Evolutionary conservation across 1,140 invertebrate species (phyloP).

Genomic region (Acarapis woodi): DNA sequence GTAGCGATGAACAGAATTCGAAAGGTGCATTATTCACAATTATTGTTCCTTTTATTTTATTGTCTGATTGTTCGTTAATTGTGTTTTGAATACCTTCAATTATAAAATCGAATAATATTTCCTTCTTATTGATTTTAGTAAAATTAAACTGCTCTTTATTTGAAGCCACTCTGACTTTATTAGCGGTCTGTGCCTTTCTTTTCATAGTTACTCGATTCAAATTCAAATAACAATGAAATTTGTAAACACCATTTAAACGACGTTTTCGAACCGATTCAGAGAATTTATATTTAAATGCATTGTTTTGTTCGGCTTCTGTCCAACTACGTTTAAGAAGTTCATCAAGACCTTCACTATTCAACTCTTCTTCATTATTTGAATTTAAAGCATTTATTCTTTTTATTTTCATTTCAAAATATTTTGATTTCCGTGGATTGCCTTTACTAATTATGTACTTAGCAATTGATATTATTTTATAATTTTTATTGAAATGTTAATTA

Average conservation of each 20-base stretch:
- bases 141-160: slow-evolving; percentile 18
- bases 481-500: not conserved
- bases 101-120: slow-evolving; percentile 15
- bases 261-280: not conserved
- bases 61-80: no score
- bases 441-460: no score
- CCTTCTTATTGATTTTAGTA: slow-evolving; percentile 15
- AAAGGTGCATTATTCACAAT: slow-evolving; percentile 19
- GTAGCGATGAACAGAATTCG: slow-evolving; percentile 17
- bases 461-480: no score
- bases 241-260: slow-evolving; percentile 3
- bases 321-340: slow-evolving; percentile 2
- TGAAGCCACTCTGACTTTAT: slow-evolving; percentile 15
- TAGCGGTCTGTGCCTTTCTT: slow-evolving; percentile 16
- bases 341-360: no score
- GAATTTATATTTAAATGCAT: slow-evolving; percentile 1
- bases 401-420: not conserved
- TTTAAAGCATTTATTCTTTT: not conserved
- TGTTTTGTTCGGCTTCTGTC: not conserved
- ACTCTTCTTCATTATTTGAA: not conserved
- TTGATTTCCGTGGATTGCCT: not conserved
- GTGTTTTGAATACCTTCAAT: slow-evolving; percentile 2
- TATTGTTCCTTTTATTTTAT: slow-evolving; percentile 11
- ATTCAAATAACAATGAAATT: slow-evolving; percentile 15
- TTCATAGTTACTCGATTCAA: slow-evolving; percentile 15